Percentiles rank a stretch among this genome's conserved stretches.
Evolutionary conservation across 2,797 vertebrate genomes (phyloP).

Genomic region (Lepilemur septentrionalis): DNA sequence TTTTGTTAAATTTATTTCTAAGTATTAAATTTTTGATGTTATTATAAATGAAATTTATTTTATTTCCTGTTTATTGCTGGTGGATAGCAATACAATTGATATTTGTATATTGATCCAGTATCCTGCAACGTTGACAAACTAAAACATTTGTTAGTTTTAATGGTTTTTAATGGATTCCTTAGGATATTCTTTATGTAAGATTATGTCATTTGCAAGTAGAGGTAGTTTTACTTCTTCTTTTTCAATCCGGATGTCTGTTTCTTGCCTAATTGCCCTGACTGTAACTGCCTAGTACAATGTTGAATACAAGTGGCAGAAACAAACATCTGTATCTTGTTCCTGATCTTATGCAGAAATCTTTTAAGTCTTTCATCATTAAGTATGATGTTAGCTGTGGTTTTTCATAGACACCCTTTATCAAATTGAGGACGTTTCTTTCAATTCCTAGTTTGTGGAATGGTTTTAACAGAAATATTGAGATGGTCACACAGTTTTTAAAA

Average conservation of each 20-base stretch:
- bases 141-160: neutral
- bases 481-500: neutral
- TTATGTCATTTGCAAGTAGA: neutral
- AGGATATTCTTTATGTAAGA: neutral
- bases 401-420: neutral
- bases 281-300: neutral
- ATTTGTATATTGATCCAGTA: neutral
- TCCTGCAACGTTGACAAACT: neutral
- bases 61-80: neutral
- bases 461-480: slow-evolving; percentile 20
- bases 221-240: slow-evolving; percentile 14
- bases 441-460: neutral
- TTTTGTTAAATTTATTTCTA: neutral
- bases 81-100: neutral
- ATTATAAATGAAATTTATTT: neutral
- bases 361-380: slow-evolving; percentile 14
- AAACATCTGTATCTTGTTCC: neutral
- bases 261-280: neutral
- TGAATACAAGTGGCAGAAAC: neutral
- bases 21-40: neutral
- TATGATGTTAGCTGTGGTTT: neutral
- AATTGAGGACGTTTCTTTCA: neutral
- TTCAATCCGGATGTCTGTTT: neutral
- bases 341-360: neutral
- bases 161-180: neutral